Percentiles rank a stretch among this genome's conserved stretches.
These are phyloP conservation scores for Epinephelus moara DNA, from an alignment of 2,113 vertebrate species.

Conservation along the genomic window DNA sequence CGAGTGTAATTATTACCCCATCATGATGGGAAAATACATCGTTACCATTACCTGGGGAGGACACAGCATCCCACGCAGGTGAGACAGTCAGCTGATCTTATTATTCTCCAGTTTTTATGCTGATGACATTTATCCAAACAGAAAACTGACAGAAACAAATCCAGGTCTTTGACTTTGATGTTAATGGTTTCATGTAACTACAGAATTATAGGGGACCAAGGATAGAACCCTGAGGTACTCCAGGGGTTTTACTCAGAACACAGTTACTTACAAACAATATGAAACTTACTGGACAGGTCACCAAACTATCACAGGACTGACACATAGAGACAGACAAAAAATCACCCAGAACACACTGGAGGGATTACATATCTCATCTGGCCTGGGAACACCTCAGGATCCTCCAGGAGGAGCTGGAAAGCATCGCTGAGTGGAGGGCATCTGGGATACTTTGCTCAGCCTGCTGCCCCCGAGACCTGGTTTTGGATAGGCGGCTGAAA, in stretches of 20 bases:
- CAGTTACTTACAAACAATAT: no score
- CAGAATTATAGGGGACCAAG: not conserved
- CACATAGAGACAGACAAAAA: no score
- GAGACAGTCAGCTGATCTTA: conserved; percentile 14
- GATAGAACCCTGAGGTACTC: conserved; percentile 9
- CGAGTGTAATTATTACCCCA: conserved; percentile 93
- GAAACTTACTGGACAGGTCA: no score
- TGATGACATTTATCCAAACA: not conserved
- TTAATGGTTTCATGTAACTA: not conserved
- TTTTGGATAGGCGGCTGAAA: no score
- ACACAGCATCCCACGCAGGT: conserved; percentile 93
- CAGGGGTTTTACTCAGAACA: not conserved
- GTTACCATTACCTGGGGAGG: conserved; percentile 93
- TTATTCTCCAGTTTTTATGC: not conserved
- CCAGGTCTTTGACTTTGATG: not conserved
- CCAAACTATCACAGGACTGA: no score
- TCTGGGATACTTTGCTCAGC: no score
- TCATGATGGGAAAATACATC: conserved; percentile 88
- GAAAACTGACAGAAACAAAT: not conserved
- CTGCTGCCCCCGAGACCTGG: no score
- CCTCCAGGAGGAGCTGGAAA: no score
- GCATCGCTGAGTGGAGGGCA: no score
- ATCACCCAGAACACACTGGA: no score
- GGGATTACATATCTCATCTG: no score
- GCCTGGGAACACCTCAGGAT: no score